phyloP scores from a whole-genome alignment of 2,797 vertebrate species.

The Notolabrus celidotus region DNA sequence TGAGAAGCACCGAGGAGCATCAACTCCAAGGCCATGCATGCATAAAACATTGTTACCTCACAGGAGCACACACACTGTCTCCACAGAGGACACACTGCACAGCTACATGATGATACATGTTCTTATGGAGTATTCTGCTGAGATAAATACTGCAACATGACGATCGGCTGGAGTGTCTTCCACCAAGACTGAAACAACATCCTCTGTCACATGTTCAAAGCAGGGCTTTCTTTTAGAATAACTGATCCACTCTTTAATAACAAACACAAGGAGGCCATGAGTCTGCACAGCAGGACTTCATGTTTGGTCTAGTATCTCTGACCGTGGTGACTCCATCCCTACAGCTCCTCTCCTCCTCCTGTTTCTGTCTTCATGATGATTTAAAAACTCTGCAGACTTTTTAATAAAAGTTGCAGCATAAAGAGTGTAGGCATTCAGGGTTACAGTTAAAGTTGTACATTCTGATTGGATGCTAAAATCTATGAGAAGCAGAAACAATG shows the following conservation, averaged over 20 bases:
- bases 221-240: too few relatives aligned
- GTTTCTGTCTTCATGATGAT: too few relatives aligned
- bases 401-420: not conserved
- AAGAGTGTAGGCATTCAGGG: not conserved
- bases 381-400: too few relatives aligned
- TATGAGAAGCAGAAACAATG: not conserved
- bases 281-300: too few relatives aligned
- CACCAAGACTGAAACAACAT: not conserved
- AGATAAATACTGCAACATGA: constrained; percentile 20
- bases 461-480: constrained; percentile 13
- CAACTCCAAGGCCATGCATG: constrained; percentile 43
- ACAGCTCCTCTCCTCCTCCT: too few relatives aligned
- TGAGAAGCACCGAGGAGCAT: constrained; percentile 38
- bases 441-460: constrained; percentile 8
- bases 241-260: too few relatives aligned
- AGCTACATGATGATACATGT: constrained; percentile 14
- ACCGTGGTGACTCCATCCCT: too few relatives aligned
- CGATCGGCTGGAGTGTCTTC: not conserved
- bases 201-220: too few relatives aligned
- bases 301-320: too few relatives aligned
- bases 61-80: constrained; percentile 31
- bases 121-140: not conserved
- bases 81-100: not conserved
- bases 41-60: constrained; percentile 51
- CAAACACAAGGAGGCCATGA: too few relatives aligned